Evolutionary conservation across 2,797 vertebrate genomes (phyloP), one percentile per base, ranked within the genome.

Genomic region (Neoniphon sammara): DNA sequence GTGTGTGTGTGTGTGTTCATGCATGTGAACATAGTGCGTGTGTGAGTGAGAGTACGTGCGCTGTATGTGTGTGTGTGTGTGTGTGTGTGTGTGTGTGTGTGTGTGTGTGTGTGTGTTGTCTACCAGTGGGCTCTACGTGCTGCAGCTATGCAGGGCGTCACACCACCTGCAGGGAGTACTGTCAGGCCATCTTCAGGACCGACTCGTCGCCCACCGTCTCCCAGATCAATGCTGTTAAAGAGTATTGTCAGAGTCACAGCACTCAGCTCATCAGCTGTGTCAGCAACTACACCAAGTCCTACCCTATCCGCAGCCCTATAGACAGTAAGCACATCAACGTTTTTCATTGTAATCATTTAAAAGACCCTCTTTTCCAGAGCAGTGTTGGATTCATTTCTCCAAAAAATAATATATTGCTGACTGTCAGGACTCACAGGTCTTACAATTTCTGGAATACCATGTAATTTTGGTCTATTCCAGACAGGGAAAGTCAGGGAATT

Each of bases 151-250:
- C 97, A 50, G 97, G 97, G 7, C 96, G 97, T 75, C 97, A 99
- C 85, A 99, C 98, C 11, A 98, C 96, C 92, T 99, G 98, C 75
- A 92, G 97, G 47, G 97, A 98, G 72, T 99, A 97, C 85, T 99
- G 98, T 84, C 97, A 99, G 91, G 98, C 98, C 72, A 99, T 99
- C 93, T 99, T 99, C 91, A 95, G 98, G 81, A 99, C 97, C 1
- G 98, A 99, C 91, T 98, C 97, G 0, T 97, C 97, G 49, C 98
- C 98, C 70, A 97, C 96, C 0, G 94, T 96, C 30, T 99, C 97
- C 46, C 98, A 99, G 90, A 98, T 99, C 88, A 98, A 93, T 79
- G 95, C 97, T 0, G 96, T 99, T 83, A 96, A 95, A 86, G 97
- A 95, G 73, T 98, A 97, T 83, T 99, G 97, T 87, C 96, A 96